Evolutionary conservation across 2,113 vertebrate species (phyloP).

Genomic region (Myrmecobius fasciatus): DNA sequence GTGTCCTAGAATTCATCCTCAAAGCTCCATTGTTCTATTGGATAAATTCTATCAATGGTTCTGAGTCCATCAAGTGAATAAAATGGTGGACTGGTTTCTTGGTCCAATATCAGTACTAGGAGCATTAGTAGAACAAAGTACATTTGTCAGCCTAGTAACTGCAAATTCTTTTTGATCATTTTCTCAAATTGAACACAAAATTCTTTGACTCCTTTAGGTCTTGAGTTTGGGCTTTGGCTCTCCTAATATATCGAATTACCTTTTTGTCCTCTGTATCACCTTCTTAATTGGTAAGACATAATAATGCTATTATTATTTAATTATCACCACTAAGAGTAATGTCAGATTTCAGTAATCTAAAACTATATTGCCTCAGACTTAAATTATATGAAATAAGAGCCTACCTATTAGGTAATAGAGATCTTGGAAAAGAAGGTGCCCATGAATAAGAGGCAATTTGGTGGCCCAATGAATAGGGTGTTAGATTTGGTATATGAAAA

Average conservation of each 20-base stretch:
- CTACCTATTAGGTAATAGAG: constrained; percentile 50
- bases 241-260: constrained; percentile 38
- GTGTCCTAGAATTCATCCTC: constrained; percentile 20
- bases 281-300: constrained; percentile 54
- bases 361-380: constrained; percentile 52
- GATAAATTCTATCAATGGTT: constrained; percentile 36
- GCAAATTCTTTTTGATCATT: constrained; percentile 5
- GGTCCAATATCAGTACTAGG: constrained; percentile 2
- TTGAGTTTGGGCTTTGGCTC: constrained; percentile 45
- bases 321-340: constrained; percentile 58
- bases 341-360: constrained; percentile 75
- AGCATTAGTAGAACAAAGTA: constrained; percentile 9
- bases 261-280: constrained; percentile 24
- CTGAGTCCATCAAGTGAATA: constrained; percentile 21
- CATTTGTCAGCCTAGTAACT: not conserved
- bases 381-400: constrained; percentile 69
- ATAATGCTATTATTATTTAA: constrained; percentile 66
- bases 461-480: not conserved
- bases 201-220: not conserved
- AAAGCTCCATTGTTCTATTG: not conserved
- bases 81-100: not conserved
- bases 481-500: not conserved
- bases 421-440: constrained; percentile 15
- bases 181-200: constrained; percentile 12
- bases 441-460: not conserved